phyloP scores from a whole-genome alignment of 1,140 invertebrate genomes.

The Bombus waltoni region DNA sequence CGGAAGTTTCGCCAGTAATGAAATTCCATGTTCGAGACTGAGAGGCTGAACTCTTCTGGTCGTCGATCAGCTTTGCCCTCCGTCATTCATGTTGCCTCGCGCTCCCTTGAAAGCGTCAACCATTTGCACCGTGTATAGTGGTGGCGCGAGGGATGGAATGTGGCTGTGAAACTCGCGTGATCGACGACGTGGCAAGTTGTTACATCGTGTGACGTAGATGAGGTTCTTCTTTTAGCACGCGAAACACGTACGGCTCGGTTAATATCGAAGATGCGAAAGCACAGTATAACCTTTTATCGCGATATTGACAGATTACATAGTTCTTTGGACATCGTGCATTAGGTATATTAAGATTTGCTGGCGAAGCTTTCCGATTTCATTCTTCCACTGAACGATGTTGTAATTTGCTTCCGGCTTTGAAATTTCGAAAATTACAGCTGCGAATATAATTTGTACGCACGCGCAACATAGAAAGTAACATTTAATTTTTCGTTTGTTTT shows the following conservation, averaged over 20 bases:
- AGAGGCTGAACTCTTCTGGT: slow-evolving; percentile 5
- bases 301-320: background rate
- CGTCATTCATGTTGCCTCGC: background rate
- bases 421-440: background rate
- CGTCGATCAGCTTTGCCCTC: slow-evolving; percentile 39
- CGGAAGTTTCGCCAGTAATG: slow-evolving; percentile 29
- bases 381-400: background rate
- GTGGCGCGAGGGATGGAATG: background rate
- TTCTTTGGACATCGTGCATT: too few relatives aligned
- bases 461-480: background rate
- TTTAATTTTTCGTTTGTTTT: background rate
- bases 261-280: background rate
- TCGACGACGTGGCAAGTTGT: slow-evolving; percentile 12
- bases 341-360: too few relatives aligned
- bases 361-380: too few relatives aligned
- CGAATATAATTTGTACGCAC: background rate
- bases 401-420: background rate
- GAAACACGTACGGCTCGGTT: background rate
- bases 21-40: slow-evolving; percentile 33
- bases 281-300: background rate
- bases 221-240: slow-evolving; percentile 9
- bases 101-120: background rate
- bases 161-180: slow-evolving; percentile 7
- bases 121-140: background rate
- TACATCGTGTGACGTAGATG: background rate